These are phyloP conservation scores for Nasonia oneida DNA, from an alignment of 2,888 invertebrate species.

Conservation along the genomic window DNA sequence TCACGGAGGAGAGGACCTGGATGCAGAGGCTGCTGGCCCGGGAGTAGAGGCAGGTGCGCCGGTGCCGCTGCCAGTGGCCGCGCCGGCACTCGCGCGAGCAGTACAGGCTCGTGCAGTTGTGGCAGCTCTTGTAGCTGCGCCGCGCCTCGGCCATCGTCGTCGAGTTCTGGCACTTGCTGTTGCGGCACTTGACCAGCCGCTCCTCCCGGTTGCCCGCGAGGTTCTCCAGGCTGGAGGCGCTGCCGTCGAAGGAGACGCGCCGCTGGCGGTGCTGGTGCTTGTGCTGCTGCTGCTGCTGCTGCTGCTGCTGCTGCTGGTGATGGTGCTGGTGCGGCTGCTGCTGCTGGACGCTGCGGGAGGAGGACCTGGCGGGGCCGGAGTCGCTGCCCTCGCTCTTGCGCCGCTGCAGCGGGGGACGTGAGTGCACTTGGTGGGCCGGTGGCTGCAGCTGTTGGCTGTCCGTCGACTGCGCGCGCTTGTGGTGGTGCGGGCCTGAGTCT, in stretches of 20 bases:
- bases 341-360: background rate
- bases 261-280: conserved; percentile 82
- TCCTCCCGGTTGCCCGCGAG: conserved; percentile 80
- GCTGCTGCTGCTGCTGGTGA: conserved; percentile 13
- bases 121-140: conserved; percentile 92
- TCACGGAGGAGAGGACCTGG: conserved; percentile 89
- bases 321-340: conserved; percentile 36
- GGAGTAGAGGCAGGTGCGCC: conserved; percentile 93
- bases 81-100: conserved; percentile 95
- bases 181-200: conserved; percentile 86
- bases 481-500: background rate
- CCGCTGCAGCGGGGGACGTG: conserved; percentile 76
- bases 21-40: conserved; percentile 94
- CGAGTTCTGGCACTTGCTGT: conserved; percentile 89
- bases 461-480: conserved; percentile 48
- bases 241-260: conserved; percentile 82
- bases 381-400: conserved; percentile 84
- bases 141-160: conserved; percentile 89
- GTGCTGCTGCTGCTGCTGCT: conserved; percentile 80
- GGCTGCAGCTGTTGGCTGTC: conserved; percentile 58
- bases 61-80: conserved; percentile 96
- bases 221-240: conserved; percentile 63
- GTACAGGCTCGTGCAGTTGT: conserved; percentile 96
- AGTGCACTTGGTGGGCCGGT: conserved; percentile 9
- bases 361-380: conserved; percentile 6